Evolutionary conservation across 2,797 vertebrate genomes (phyloP), one percentile per base, ranked within the genome.

Genomic region (Malacoctenus gilli): DNA sequence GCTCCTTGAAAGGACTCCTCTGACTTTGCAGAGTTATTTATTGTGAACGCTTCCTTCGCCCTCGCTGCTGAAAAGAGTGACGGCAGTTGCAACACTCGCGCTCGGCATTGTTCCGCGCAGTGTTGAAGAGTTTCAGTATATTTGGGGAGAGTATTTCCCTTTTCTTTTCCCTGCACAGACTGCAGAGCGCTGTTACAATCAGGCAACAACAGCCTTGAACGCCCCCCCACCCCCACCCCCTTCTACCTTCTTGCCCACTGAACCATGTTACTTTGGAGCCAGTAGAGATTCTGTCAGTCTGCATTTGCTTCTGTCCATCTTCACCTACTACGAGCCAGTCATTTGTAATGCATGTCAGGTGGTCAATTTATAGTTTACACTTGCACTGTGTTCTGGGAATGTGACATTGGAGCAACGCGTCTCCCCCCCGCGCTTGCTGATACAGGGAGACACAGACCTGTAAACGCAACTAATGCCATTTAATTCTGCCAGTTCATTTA

Each of bases 301-400:
- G 67, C 83, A 82, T 87, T 86, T 87, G 61, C 81, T 67, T 78
- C 80, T 67, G 84, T 86, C 83, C 77, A 68, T 88, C 81, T 86
- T 86, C 80, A 77, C 87, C 77, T 75, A 56, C 75, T 67, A 81
- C 79, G 73, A 80, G 65, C 52, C 68, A 42, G 70, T 85, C 71
- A 54, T 85, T 85, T 87, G 76, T 81, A 87, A 85, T 71, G 77
- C 70, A 59, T 60, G 83, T 84, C 86, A 87, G 84, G 77, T 84
- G 87, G 79, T 78, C 54, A 68, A 84, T 85, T 87, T 84, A 82
- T 82, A 73, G 82, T 85, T 78, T 82, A 71, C 75, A 68, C 78
- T 85, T 76, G 71, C 73, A 69, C 72, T 48, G 67, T 56, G 64
- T 70, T 82, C 69, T 83, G 77, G 74, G 77, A 83, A 83, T 68